Evolutionary conservation across 1,140 invertebrate genomes (phyloP).

Genomic region (Drosophila nigromelanica): DNA sequence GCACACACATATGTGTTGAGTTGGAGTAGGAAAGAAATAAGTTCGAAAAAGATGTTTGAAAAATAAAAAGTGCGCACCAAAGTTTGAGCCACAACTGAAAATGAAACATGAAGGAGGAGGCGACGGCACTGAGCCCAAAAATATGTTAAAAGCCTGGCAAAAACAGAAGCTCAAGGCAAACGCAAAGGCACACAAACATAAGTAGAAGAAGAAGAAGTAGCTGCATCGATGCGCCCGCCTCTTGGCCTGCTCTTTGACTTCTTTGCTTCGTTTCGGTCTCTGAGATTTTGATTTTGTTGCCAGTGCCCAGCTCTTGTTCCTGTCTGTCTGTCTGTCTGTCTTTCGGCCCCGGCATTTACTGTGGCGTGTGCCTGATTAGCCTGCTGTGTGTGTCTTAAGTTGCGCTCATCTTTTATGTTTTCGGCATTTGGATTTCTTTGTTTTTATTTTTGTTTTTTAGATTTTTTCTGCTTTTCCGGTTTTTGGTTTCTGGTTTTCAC

Average conservation of each 20-base stretch:
- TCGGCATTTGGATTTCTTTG: conserved; percentile 13
- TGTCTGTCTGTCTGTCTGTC: not conserved
- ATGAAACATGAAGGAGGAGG: conserved; percentile 9
- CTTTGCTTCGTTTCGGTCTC: conserved; percentile 22
- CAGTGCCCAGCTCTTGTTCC: not conserved
- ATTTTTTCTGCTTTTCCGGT: not conserved
- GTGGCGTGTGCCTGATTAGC: conserved; percentile 48
- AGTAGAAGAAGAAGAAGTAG: conserved; percentile 1
- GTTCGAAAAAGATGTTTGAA: conserved; percentile 55
- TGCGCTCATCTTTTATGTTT: conserved; percentile 21
- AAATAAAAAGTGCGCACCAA: conserved; percentile 34
- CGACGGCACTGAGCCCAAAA: conserved; percentile 42
- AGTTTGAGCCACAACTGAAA: conserved; percentile 39
- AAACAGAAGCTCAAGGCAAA: conserved; percentile 19
- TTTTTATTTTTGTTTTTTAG: not conserved
- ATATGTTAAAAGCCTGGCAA: conserved; percentile 56
- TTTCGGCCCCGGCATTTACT: conserved; percentile 16
- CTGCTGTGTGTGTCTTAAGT: conserved; percentile 22
- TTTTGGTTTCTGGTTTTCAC: conserved; percentile 14
- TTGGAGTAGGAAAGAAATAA: conserved; percentile 21
- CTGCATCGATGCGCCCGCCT: conserved; percentile 60
- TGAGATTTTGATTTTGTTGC: conserved; percentile 8
- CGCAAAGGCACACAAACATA: not conserved
- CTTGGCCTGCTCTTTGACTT: conserved; percentile 51
- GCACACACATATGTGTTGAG: not conserved